Conservation (phyloP, 1,140 invertebrate species). For the Himalopsyche phryganea region DNA sequence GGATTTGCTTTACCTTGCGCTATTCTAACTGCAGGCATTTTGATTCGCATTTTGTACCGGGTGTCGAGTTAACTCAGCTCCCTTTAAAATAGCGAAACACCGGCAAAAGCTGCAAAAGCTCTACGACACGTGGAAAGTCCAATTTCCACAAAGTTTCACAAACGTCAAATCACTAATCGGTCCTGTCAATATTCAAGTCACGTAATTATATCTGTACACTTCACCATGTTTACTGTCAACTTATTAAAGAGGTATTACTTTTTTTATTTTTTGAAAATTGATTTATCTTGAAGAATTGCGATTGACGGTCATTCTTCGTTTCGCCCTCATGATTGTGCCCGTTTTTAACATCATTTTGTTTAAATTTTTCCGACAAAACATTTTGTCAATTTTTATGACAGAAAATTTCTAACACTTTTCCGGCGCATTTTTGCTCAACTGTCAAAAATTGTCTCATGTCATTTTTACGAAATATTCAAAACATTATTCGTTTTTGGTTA, state of each 20-base stretch:
- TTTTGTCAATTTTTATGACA: background rate
- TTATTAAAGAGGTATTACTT: no score
- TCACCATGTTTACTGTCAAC: background rate
- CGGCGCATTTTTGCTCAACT: background rate
- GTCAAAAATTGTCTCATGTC: no score
- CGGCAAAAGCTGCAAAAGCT: background rate
- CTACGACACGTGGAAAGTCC: slow-evolving; percentile 1
- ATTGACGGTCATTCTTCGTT: no score
- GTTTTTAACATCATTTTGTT: background rate
- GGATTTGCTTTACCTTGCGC: slow-evolving; percentile 72
- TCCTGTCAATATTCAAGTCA: background rate
- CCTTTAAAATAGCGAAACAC: no score
- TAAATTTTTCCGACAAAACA: background rate
- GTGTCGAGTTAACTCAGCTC: background rate
- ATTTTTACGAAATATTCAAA: no score
- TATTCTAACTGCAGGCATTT: slow-evolving; percentile 91
- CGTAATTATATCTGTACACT: background rate
- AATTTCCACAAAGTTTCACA: background rate
- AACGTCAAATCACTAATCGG: background rate
- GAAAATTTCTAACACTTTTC: background rate
- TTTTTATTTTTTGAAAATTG: no score
- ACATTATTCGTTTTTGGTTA: no score
- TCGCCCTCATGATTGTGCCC: no score
- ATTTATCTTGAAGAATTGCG: no score
- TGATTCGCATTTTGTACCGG: slow-evolving; percentile 84